Conservation (phyloP, 2,797 vertebrate species). For the Momotus momota region DNA sequence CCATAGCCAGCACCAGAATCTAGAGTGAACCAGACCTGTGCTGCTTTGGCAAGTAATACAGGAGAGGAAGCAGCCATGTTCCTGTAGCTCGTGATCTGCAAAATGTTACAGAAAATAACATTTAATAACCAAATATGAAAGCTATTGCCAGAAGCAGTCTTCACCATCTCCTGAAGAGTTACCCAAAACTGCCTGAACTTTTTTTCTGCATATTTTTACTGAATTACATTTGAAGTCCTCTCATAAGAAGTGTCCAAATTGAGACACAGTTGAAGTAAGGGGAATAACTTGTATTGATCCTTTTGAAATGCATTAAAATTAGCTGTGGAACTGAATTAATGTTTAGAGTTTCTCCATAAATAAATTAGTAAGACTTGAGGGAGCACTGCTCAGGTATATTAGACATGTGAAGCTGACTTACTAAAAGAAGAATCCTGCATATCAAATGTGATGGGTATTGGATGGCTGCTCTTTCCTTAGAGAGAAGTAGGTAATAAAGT, state of each 20-base stretch:
- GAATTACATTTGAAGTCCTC: not conserved
- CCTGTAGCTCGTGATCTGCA: not conserved
- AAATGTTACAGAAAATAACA: not conserved
- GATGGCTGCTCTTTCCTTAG: not conserved
- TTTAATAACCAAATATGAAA: not conserved
- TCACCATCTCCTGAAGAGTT: not conserved
- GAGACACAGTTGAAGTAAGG: not conserved
- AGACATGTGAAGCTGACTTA: not conserved
- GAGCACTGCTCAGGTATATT: not conserved
- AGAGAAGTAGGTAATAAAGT: not conserved
- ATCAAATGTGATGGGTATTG: not conserved
- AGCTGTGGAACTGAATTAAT: not conserved
- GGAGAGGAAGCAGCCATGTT: not conserved
- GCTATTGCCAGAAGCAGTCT: not conserved
- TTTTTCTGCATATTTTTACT: not conserved
- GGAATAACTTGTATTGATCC: not conserved
- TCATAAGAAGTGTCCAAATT: not conserved
- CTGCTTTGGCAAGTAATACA: not conserved
- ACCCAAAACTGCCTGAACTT: not conserved
- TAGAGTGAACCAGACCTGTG: rapidly evolving
- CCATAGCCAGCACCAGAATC: not conserved
- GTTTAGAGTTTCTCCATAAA: not conserved
- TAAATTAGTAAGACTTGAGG: not conserved
- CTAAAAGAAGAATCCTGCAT: not conserved
- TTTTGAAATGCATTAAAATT: not conserved